These are phyloP conservation scores for Caloenas nicobarica DNA, from an alignment of 2,113 vertebrate genomes.

Conservation along the genomic window DNA sequence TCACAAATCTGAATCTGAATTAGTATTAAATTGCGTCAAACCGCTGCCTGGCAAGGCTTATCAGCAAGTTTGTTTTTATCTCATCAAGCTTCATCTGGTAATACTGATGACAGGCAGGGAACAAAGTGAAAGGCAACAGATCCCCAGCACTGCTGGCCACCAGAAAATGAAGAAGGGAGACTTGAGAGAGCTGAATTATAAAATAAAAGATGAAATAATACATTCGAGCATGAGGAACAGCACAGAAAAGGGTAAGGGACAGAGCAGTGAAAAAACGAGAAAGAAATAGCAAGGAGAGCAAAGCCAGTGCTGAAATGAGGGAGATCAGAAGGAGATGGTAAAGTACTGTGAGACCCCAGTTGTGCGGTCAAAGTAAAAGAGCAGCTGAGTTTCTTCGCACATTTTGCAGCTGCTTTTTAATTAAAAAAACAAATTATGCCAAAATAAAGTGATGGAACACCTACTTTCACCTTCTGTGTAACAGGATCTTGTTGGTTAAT, in stretches of 20 bases:
- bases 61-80: neutral
- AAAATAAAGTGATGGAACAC: neutral
- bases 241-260: neutral
- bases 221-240: neutral
- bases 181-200: neutral
- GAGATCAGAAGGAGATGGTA: neutral
- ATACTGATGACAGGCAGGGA: neutral
- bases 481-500: neutral
- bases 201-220: neutral
- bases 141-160: neutral
- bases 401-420: neutral
- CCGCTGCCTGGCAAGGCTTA: neutral
- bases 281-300: neutral
- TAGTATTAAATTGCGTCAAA: neutral
- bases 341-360: neutral
- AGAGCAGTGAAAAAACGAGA: neutral
- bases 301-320: neutral
- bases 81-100: neutral
- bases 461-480: neutral
- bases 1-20: conserved; percentile 8
- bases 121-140: neutral
- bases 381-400: neutral
- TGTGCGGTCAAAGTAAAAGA: neutral
- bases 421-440: neutral
- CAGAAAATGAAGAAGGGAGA: neutral